Evolutionary conservation across 2,888 invertebrate genomes (phyloP).

Genomic region (Cabera pusaria): DNA sequence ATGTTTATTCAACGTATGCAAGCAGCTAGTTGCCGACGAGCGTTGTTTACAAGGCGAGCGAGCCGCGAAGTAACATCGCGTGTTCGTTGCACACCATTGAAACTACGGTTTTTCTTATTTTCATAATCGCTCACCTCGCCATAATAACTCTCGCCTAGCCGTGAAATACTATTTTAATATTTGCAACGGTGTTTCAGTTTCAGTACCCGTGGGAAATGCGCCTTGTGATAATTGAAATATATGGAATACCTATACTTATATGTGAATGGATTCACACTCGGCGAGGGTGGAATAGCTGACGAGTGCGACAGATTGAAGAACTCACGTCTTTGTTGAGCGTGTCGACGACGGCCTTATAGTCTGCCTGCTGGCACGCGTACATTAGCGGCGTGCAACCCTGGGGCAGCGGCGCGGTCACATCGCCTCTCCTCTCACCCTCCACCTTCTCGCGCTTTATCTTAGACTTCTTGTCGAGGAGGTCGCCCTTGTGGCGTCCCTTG

Average conservation of each 20-base stretch:
- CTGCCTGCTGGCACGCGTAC: conserved; percentile 96
- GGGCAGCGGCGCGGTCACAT: conserved; percentile 73
- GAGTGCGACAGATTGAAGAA: conserved; percentile 37
- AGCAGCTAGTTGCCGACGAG: conserved; percentile 24
- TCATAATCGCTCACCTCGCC: conserved; percentile 41
- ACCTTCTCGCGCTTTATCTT: conserved; percentile 75
- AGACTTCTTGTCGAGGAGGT: conserved; percentile 71
- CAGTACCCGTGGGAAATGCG: no score
- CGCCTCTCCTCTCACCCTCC: conserved; percentile 57
- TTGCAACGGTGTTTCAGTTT: conserved; percentile 2
- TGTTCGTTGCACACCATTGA: conserved; percentile 44
- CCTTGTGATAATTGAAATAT: conserved; percentile 2
- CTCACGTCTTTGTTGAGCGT: conserved; percentile 91
- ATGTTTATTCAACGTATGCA: no score
- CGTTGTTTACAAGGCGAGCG: conserved; percentile 57
- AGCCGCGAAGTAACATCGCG: conserved; percentile 58
- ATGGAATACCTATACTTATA: no score
- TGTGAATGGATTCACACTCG: no score
- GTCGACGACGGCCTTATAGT: conserved; percentile 89
- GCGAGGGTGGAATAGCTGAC: conserved; percentile 4
- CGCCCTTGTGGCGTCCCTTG: conserved; percentile 61
- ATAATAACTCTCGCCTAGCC: conserved; percentile 6
- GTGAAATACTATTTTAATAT: conserved; percentile 1
- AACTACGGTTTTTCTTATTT: conserved; percentile 54
- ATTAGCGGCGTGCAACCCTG: conserved; percentile 93